These are phyloP conservation scores for Siphlonurus alternatus DNA, from an alignment of 2,888 invertebrate species.

Conservation along the genomic window DNA sequence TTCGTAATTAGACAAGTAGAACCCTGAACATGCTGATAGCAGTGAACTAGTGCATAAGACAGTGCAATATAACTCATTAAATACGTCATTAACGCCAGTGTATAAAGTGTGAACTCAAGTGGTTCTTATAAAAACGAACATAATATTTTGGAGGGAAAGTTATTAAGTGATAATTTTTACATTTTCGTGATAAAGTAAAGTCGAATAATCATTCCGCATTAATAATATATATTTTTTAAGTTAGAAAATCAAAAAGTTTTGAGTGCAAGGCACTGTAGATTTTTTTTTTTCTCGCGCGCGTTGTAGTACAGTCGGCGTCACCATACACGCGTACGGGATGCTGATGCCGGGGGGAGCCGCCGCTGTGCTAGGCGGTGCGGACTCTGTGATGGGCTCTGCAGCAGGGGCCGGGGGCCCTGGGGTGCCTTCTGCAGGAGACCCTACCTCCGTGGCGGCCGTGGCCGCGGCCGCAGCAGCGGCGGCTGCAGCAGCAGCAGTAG, in stretches of 20 bases:
- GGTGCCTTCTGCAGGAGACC: not conserved
- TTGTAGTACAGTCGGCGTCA: not conserved
- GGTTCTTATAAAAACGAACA: not conserved
- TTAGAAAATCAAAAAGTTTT: not conserved
- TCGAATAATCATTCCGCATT: not conserved
- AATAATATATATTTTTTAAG: not conserved
- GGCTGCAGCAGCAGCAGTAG: slow-evolving; percentile 38
- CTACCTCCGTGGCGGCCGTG: slow-evolving; percentile 18
- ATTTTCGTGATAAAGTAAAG: not conserved
- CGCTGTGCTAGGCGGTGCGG: not conserved
- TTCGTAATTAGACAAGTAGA: not conserved
- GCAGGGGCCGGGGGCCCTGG: not conserved
- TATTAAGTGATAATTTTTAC: not conserved
- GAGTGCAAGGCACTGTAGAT: not conserved
- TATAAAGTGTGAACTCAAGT: not conserved
- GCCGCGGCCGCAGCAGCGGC: slow-evolving; percentile 40
- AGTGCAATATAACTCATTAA: not conserved
- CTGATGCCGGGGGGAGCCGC: slow-evolving; percentile 1
- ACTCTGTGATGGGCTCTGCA: not conserved
- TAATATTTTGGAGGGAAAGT: not conserved
- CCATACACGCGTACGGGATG: slow-evolving; percentile 2
- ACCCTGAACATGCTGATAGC: not conserved
- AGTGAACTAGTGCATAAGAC: not conserved
- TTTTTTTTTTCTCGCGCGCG: not conserved
- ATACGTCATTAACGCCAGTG: not conserved